Base-by-base conservation (phyloP, 2,113 vertebrate species). In the Sminthopsis crassicaudata region DNA sequence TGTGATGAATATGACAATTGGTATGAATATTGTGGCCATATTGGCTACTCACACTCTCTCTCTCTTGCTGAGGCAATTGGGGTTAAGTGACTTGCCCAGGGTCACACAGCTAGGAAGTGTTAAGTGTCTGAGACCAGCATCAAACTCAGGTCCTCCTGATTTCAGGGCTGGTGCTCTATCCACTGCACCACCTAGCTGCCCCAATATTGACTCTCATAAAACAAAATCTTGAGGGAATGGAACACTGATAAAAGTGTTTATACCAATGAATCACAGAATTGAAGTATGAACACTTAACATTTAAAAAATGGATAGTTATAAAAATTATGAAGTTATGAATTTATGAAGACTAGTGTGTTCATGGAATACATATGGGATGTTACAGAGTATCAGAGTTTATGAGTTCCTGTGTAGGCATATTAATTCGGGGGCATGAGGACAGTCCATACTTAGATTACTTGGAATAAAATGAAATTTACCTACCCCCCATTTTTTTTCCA, bases 401-500 rank as follows among this genome's bases (percentile, higher is more conserved):
- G 67, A 23, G 22, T 84, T n/a, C n/a, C n/a, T 84, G 19, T 76
- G 60, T 76, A 36, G 14, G 16, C 27, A 60, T 60, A 12, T 67
- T 30, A 67, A 30, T 36, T 3, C 2, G 14, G 30, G 3, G 2
- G 0, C n/a, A 22, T 76, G 67, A 76, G n/a, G 67, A 76, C 5
- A 76, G 5, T 16, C 67, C 16, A 76, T n/a, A 48, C 24, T 94
- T 91, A 12, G 2, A 12, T 8, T 93, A 54, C 91, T 3, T 30
- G 92, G 53, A 53, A n/a, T 60, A 10, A 46, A 96, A 89, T 94
- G 42, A 91, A 51, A 55, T 91, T 93, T 24, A 52, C 67, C 89
- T 3, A 10, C 60, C 2, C 60, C 30, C 10, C 30, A 1, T 16
- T 90, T 3, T 93, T 95, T 93, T 55, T 98, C 98, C 97, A 0